Percentiles rank a stretch among this genome's conserved stretches.
Evolutionary conservation across 2,113 vertebrate genomes (phyloP).

Genomic region (Chroicocephalus ridibundus): DNA sequence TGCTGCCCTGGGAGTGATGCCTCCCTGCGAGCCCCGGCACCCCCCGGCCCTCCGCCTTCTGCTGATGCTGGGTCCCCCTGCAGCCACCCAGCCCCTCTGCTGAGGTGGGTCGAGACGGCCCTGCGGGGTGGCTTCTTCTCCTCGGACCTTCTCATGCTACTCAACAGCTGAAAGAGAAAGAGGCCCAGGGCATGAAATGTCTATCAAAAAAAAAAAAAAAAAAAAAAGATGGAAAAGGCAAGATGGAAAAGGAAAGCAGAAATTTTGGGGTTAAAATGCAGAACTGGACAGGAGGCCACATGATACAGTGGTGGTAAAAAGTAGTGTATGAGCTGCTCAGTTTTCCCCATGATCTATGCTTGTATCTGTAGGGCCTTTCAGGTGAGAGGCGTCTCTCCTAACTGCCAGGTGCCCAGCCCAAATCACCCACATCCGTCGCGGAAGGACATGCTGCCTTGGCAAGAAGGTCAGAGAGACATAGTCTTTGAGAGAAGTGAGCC

Average conservation of each 20-base stretch:
- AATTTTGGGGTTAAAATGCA: not conserved
- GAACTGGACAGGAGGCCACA: not conserved
- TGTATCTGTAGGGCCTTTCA: not conserved
- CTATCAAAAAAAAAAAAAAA: not conserved
- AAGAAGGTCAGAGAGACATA: not conserved
- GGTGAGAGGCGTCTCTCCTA: not conserved
- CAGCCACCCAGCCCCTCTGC: not conserved
- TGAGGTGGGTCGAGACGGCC: not conserved
- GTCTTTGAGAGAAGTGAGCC: not conserved
- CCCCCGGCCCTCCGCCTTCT: accelerated
- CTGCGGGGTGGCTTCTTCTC: not conserved
- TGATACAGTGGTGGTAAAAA: not conserved
- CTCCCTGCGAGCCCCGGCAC: accelerated
- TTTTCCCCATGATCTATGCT: not conserved
- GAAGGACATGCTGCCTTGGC: not conserved
- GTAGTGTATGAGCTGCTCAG: not conserved
- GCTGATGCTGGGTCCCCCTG: not conserved
- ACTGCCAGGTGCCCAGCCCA: not conserved
- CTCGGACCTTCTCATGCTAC: not conserved
- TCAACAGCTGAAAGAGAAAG: not conserved
- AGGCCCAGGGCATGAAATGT: not conserved
- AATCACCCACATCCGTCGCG: accelerated
- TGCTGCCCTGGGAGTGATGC: conserved; percentile 13
- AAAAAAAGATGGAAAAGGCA: not conserved
- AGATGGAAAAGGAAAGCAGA: not conserved